A percentile compares a stretch with the other conserved stretches of the same genome.
Evolutionary conservation across 2,888 invertebrate genomes (phyloP).

Genomic region (Eilema griseolum): DNA sequence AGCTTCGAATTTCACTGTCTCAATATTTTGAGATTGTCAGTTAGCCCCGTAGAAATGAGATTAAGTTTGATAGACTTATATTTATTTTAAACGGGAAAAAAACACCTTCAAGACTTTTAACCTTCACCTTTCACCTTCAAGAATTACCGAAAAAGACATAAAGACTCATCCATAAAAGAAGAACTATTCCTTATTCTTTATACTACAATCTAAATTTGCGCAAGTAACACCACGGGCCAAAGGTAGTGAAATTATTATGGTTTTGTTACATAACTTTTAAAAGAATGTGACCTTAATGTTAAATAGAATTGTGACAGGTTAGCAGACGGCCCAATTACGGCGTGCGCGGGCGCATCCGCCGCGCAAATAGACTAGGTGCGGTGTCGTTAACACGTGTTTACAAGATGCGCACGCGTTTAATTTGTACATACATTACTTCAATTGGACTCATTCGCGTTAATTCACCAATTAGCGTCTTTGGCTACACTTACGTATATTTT

Average conservation of each 20-base stretch:
- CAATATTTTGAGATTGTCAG: no score
- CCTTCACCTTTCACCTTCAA: no score
- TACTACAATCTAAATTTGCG: background rate
- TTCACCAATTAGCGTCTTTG: conserved; percentile 55
- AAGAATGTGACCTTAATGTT: conserved; percentile 38
- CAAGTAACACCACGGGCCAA: background rate
- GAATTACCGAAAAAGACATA: background rate
- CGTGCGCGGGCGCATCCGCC: conserved; percentile 35
- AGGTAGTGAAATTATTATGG: background rate
- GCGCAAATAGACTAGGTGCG: conserved; percentile 52
- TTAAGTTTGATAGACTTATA: no score
- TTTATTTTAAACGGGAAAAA: no score
- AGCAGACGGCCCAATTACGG: conserved; percentile 44
- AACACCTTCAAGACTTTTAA: background rate
- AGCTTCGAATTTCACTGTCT: no score
- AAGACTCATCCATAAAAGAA: background rate
- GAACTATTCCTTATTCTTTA: background rate
- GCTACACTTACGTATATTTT: conserved; percentile 16
- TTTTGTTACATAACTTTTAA: conserved; percentile 1
- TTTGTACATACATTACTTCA: conserved; percentile 54
- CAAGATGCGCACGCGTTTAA: conserved; percentile 45
- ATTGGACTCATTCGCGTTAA: conserved; percentile 61
- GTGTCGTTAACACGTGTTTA: conserved; percentile 28
- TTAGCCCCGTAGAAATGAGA: no score
- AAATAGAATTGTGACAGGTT: conserved; percentile 40